A percentile compares a stretch with the other conserved stretches of the same genome.
Evolutionary conservation across 2,797 vertebrate species (phyloP).

Genomic region (Acropternis orthonyx): DNA sequence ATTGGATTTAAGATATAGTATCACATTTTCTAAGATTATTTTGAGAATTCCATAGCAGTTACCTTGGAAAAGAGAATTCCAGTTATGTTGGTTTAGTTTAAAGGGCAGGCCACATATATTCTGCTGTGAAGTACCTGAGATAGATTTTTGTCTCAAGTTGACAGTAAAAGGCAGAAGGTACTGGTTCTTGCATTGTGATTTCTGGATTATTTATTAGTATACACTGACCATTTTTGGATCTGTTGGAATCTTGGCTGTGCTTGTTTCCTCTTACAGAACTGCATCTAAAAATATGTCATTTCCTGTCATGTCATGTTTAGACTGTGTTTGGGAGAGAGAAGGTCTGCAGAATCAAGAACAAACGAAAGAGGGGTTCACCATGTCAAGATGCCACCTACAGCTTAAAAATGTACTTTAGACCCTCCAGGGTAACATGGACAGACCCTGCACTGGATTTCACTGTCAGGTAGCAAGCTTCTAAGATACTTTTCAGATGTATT

Average conservation of each 20-base stretch:
- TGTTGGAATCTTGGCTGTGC: not conserved
- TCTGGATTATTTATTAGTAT: not conserved
- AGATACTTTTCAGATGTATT: not conserved
- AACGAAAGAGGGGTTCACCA: not conserved
- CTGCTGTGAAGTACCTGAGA: not conserved
- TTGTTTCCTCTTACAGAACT: not conserved
- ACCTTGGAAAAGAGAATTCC: not conserved
- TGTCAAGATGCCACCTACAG: not conserved
- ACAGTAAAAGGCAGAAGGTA: not conserved
- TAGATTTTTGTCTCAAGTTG: not conserved
- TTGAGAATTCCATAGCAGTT: not conserved
- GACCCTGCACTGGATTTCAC: not conserved
- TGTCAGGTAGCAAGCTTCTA: not conserved
- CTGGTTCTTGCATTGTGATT: not conserved
- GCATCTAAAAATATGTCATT: conserved; percentile 4
- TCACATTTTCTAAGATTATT: not conserved
- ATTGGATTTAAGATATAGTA: not conserved
- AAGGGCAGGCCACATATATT: not conserved
- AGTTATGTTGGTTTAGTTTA: not conserved
- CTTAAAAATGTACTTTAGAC: not conserved
- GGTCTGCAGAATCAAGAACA: not conserved
- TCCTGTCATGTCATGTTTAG: not conserved
- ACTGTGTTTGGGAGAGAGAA: not conserved
- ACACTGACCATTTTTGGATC: not conserved
- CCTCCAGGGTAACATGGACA: rapidly evolving